A percentile compares a stretch with the other conserved stretches of the same genome.
These are phyloP conservation scores for Petrocephalus schoutedeni DNA, from an alignment of 2,797 vertebrate genomes.

Conservation along the genomic window DNA sequence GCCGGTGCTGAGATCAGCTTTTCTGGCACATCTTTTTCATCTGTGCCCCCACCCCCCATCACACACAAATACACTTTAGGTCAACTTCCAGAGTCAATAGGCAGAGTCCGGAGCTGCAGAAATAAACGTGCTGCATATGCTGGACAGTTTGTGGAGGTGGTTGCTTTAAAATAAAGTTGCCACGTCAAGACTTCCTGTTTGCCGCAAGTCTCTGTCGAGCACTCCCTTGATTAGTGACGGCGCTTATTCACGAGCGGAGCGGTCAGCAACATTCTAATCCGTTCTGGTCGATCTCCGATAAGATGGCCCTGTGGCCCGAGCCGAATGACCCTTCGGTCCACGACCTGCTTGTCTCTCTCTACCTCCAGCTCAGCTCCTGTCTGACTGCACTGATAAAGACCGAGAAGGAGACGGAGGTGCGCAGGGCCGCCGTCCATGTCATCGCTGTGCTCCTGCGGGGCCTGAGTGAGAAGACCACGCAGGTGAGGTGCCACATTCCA, in stretches of 20 bases:
- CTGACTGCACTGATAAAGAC: slow-evolving; percentile 75
- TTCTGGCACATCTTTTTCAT: slow-evolving; percentile 9
- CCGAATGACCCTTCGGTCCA: neutral
- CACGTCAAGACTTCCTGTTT: neutral
- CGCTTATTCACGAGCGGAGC: slow-evolving; percentile 42
- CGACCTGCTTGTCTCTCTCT: neutral
- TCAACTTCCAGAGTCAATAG: neutral
- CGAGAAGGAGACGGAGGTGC: slow-evolving; percentile 74
- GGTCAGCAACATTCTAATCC: slow-evolving; percentile 26
- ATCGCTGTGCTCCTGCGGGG: slow-evolving; percentile 78
- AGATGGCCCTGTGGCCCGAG: neutral
- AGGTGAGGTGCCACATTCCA: slow-evolving; percentile 56
- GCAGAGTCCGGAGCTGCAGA: neutral
- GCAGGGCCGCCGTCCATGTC: slow-evolving; percentile 82
- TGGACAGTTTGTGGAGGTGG: neutral
- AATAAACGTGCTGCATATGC: neutral
- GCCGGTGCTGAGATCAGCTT: slow-evolving; percentile 27
- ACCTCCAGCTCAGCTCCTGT: slow-evolving; percentile 73
- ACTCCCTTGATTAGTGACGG: slow-evolving; percentile 37
- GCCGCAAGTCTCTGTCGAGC: neutral
- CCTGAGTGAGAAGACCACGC: slow-evolving; percentile 75
- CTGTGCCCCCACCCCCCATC: neutral
- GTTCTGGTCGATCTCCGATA: neutral
- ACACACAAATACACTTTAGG: neutral
- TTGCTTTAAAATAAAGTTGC: neutral